Percentiles rank a stretch among this genome's conserved stretches.
Evolutionary conservation across 2,888 invertebrate species (phyloP).

Genomic region (Catocala sponsa): DNA sequence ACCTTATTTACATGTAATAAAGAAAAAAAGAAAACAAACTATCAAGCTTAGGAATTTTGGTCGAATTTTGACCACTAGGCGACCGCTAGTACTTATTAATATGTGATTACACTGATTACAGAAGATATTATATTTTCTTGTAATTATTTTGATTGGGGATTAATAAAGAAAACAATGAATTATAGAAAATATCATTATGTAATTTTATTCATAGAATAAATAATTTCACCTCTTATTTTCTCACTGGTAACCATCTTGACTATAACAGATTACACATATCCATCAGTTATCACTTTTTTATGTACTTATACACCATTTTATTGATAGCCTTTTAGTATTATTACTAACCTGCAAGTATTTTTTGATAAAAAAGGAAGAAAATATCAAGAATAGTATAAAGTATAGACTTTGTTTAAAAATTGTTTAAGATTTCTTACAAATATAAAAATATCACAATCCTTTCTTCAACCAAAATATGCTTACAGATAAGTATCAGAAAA

Average conservation of each 20-base stretch:
- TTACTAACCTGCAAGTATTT: constrained; percentile 27
- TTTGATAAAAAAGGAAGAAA: not conserved
- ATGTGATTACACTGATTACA: too few species aligned
- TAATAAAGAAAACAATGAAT: not conserved
- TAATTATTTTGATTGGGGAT: not conserved
- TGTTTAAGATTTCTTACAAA: constrained; percentile 18
- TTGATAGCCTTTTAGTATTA: constrained; percentile 29
- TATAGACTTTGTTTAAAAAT: constrained; percentile 8
- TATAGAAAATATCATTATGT: constrained; percentile 45
- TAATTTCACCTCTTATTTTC: constrained; percentile 59
- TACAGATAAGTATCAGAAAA: constrained; percentile 36
- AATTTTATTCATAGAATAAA: constrained; percentile 85
- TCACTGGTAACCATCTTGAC: constrained; percentile 65
- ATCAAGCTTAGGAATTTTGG: too few species aligned
- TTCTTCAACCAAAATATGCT: constrained; percentile 33
- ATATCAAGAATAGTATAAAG: not conserved
- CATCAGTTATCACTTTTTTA: constrained; percentile 19
- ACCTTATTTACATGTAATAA: too few species aligned
- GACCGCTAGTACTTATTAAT: too few species aligned
- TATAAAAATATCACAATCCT: constrained; percentile 45
- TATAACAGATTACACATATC: constrained; percentile 53
- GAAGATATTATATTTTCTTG: too few species aligned
- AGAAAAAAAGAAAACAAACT: too few species aligned
- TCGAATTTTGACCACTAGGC: too few species aligned
- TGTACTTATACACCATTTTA: constrained; percentile 33